Base-by-base conservation (phyloP, 1,140 invertebrate species). In the Penaeus vannamei region DNA sequence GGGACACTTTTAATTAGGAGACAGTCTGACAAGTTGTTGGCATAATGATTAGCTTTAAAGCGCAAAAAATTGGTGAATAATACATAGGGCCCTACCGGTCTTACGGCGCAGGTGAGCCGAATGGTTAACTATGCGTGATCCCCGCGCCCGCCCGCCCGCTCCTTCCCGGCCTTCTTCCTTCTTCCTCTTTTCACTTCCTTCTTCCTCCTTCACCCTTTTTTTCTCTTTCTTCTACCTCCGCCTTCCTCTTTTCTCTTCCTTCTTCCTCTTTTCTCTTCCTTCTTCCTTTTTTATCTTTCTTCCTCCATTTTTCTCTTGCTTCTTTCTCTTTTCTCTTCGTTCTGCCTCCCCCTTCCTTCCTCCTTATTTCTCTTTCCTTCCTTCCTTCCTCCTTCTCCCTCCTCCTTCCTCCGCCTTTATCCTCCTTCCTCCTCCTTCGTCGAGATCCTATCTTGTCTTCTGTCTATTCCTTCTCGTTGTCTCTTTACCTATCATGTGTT, bases 1-100 rank as follows among this genome's bases (percentile, higher is more conserved):
- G 62, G 79, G 85, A 87, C 85, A 81, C 85, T 87, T 87, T 87
- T 87, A 87, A 87, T 87, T 87, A 87, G 85, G 79, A 81, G 85
- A 87, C 85, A 81, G 76, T 12, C 85, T 81, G 85, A 87, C 85
- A 87, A 87, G 85, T 87, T 87, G 85, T 82, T 87, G 85, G 77
- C 60, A 80, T 81, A 64, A 87, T 87, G 85, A 87, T 87, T 87
- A 87, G 77, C 53, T 82, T 79, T 79, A 79, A 79, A 79, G 76
- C 29, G 76, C 76, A 79, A 79, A 79, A 79, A 79, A 79, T 46
- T 22, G 32, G 76, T 79, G 76, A 79, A 79, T 79, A 79, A 79
- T 79, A 79, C 76, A 79, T 79, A 36, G 76, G 76, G 32, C 32
- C 66, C 76, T 79, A 79, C 76, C 5, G 76, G 76, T 79, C 76